phyloP scores from a whole-genome alignment of 2,113 vertebrate species.

The Engystomops pustulosus region DNA sequence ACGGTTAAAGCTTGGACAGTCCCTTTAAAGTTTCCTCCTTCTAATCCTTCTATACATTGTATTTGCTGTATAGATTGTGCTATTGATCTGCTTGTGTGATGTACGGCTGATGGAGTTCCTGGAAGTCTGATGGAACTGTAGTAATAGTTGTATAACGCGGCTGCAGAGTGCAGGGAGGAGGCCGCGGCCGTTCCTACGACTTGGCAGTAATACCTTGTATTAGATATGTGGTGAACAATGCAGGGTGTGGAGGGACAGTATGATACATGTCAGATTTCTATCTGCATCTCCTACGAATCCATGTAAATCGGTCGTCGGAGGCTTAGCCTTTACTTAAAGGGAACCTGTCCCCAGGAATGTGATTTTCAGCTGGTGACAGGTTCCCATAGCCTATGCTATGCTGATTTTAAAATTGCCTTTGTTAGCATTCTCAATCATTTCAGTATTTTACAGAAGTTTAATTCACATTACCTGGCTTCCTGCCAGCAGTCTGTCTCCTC shows the following conservation, averaged over 20 bases:
- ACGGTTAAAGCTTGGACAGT: too few relatives aligned
- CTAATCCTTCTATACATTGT: background rate
- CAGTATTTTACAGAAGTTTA: too few relatives aligned
- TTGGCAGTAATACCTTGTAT: background rate
- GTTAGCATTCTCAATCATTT: too few relatives aligned
- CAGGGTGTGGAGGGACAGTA: background rate
- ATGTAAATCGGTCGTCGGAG: background rate
- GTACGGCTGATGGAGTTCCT: background rate
- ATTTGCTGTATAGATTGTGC: background rate
- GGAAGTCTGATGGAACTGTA: background rate
- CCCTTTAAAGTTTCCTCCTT: too few relatives aligned
- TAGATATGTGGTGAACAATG: constrained; percentile 13
- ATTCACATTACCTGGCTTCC: too few relatives aligned
- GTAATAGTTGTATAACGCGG: background rate
- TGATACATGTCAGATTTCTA: background rate
- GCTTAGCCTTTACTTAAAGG: background rate
- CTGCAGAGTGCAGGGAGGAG: background rate
- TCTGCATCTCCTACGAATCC: background rate
- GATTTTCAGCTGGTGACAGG: too few relatives aligned
- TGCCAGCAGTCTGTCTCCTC: too few relatives aligned
- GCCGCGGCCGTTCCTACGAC: background rate
- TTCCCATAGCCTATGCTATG: too few relatives aligned
- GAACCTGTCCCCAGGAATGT: too few relatives aligned
- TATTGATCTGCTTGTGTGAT: background rate
- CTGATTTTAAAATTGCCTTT: too few relatives aligned